phyloP scores from a whole-genome alignment of 2,797 vertebrate genomes.

The Lindbergichthys nudifrons region DNA sequence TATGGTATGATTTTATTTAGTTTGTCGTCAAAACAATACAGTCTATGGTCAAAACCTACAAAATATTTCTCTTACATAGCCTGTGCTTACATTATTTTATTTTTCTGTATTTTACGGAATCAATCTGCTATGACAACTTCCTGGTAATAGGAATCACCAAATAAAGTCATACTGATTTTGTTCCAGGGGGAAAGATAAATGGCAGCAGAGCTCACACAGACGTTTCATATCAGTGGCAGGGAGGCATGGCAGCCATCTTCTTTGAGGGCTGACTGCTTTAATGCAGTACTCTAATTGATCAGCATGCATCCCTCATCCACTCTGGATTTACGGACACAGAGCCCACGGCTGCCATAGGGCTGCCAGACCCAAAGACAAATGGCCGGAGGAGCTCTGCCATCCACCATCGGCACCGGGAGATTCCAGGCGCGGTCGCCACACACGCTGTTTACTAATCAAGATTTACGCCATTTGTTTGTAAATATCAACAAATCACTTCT shows the following conservation, averaged over 20 bases:
- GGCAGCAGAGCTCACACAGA: constrained; percentile 6
- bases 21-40: not conserved
- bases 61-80: not conserved
- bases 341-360: constrained; percentile 52
- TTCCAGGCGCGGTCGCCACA: constrained; percentile 44
- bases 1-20: not conserved
- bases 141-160: constrained; percentile 1
- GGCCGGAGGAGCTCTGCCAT: constrained; percentile 53
- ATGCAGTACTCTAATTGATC: constrained; percentile 73
- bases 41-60: too few relatives aligned
- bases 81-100: not conserved
- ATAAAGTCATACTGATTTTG: constrained; percentile 18
- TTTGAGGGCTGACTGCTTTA: constrained; percentile 48
- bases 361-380: constrained; percentile 67
- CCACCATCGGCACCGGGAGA: constrained; percentile 48
- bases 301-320: constrained; percentile 68
- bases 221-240: constrained; percentile 31
- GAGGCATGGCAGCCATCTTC: constrained; percentile 43
- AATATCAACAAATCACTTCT: constrained; percentile 62
- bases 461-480: constrained; percentile 52
- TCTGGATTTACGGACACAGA: constrained; percentile 61
- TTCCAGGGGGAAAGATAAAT: constrained; percentile 9
- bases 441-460: constrained; percentile 63
- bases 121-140: constrained; percentile 6
- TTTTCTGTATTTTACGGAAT: not conserved